Base-by-base conservation (phyloP, 2,113 vertebrate species). In the Chrysochloris asiatica region DNA sequence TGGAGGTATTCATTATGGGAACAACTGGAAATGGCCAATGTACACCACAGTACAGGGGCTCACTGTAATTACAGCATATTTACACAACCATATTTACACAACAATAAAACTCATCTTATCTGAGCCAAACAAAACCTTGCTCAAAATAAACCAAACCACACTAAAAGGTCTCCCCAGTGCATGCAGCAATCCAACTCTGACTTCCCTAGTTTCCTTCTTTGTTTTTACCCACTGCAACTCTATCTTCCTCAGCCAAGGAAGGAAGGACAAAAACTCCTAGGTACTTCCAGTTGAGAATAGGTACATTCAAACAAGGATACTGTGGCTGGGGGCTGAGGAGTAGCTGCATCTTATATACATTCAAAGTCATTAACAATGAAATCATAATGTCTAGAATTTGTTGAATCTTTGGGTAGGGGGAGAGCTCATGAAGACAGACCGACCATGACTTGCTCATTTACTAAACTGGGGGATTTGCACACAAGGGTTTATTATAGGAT, bases 71-170 rank as follows among this genome's bases (percentile, higher is more conserved):
- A 94, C 93, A 75, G 90, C 80, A 69, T 88, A 92, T 90, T 96
- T 95, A 92, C 77, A 95, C 94, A 96, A 88, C 86, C 80, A 63
- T 91, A 86, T 95, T 95, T 96, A 95, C 88, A 92, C 90, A 92
- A 89, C 92, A 95, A 95, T 95, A 95, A 95, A 93, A 96, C 71
- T 86, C 92, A 82, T 95, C 94, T 93, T 83, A 72, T 36, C 77
- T 8, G 2, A 88, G 91, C 90, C 94, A 95, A 95, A 94, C 77
- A 96, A 95, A 96, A 96, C 69, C 90, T 83, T 71, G 94, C 92
- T 95, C 76, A 95, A 96, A 95, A 96, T 94, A 96, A 96, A 95
- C 77, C 75, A 75, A 92, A 88, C 86, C 93, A 36, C n/a, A 89
- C 0, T 24, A 52, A 65, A 90, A 80, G 71, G 65, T 88, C 89